Conservation (phyloP, 2,797 vertebrate species). For the Manis pentadactyla region DNA sequence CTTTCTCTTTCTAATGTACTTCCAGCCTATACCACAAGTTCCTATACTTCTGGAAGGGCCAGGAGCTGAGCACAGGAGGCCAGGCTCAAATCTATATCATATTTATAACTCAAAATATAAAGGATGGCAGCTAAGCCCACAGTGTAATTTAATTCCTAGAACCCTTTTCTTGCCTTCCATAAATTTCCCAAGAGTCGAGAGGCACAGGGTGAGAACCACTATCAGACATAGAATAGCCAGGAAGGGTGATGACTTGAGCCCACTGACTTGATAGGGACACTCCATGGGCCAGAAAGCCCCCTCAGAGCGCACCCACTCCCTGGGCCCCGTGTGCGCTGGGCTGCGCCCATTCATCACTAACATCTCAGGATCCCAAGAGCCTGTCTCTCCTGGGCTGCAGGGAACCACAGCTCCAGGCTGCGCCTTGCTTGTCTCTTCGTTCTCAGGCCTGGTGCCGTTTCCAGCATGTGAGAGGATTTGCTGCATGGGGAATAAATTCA, state of each 20-base stretch:
- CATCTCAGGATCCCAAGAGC: background rate
- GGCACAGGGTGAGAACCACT: background rate
- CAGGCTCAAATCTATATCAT: background rate
- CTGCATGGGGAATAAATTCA: background rate
- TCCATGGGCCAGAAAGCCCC: fast-evolving
- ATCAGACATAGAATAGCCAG: background rate
- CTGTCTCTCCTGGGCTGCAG: background rate
- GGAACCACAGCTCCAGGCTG: background rate
- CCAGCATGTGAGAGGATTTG: background rate
- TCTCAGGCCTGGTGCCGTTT: no score
- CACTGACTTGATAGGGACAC: no score
- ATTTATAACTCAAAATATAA: background rate
- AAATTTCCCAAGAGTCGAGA: background rate
- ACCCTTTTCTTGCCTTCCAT: no score
- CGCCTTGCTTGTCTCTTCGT: no score
- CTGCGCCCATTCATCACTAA: background rate
- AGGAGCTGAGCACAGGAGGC: background rate
- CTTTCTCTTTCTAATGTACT: background rate
- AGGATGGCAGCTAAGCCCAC: background rate
- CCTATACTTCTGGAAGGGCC: background rate
- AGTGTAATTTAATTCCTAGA: background rate
- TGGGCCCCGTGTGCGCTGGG: fast-evolving
- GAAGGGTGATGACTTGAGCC: background rate
- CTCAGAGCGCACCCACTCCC: no score
- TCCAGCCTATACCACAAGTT: no score